Conservation (phyloP, 2,888 invertebrate genomes). For the Achlya flavicornis region DNA sequence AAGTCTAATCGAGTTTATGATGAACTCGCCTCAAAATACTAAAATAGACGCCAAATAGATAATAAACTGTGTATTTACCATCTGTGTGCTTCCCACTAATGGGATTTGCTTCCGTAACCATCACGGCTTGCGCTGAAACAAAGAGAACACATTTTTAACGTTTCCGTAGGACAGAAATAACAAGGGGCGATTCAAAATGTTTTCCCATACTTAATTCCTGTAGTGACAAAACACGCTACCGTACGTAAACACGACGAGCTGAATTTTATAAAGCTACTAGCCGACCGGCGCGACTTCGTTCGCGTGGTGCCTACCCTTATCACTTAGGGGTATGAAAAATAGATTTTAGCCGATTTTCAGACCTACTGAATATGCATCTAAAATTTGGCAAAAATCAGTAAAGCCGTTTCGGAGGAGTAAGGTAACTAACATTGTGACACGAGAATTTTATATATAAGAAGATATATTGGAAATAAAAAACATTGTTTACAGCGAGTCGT, state of each 20-base stretch:
- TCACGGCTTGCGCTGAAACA: constrained; percentile 66
- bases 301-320: too few relatives aligned
- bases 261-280: constrained; percentile 35
- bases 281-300: too few relatives aligned
- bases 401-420: too few relatives aligned
- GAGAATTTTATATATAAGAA: too few relatives aligned
- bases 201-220: constrained; percentile 4
- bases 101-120: constrained; percentile 79
- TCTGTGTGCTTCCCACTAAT: constrained; percentile 70
- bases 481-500: constrained; percentile 47
- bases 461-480: constrained; percentile 34
- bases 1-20: not conserved
- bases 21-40: not conserved
- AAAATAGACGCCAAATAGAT: constrained; percentile 4
- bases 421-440: too few relatives aligned
- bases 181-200: not conserved
- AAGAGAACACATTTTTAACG: constrained; percentile 20
- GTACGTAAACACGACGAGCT: constrained; percentile 30
- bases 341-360: too few relatives aligned
- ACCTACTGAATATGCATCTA: too few relatives aligned
- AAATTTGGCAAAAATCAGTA: too few relatives aligned
- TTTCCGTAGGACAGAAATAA: not conserved
- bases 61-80: constrained; percentile 54
- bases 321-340: too few relatives aligned
- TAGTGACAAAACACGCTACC: constrained; percentile 33